These are phyloP conservation scores for Drosophila nannoptera DNA, from an alignment of 1,140 invertebrate species.

Conservation along the genomic window DNA sequence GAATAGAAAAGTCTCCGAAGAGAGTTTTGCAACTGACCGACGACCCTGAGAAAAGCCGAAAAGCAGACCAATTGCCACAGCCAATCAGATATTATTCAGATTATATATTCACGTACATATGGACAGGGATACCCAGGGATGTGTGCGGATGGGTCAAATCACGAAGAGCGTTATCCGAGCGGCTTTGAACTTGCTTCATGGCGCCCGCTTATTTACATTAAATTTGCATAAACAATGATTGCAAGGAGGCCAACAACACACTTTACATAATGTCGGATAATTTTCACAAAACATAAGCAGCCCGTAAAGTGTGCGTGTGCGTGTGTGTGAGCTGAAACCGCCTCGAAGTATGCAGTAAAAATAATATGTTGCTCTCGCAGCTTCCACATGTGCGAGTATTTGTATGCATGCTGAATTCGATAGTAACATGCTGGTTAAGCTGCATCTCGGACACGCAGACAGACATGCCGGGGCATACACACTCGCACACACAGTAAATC, in stretches of 20 bases:
- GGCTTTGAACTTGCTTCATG: conserved; percentile 51
- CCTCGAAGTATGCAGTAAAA: conserved; percentile 51
- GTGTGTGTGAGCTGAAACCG: neutral
- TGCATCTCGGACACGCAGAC: neutral
- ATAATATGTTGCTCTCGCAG: conserved; percentile 31
- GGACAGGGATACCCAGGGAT: neutral
- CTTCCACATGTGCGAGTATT: neutral
- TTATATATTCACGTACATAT: too few relatives aligned
- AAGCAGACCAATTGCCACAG: conserved; percentile 15
- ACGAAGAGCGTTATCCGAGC: conserved; percentile 56
- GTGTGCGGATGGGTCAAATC: conserved; percentile 27
- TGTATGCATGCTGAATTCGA: conserved; percentile 26
- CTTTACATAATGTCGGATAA: conserved; percentile 32
- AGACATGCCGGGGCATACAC: neutral
- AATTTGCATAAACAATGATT: conserved; percentile 70
- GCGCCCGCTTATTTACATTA: conserved; percentile 58
- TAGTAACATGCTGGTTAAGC: conserved; percentile 29
- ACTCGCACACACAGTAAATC: neutral
- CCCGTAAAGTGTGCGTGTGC: neutral
- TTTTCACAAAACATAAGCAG: conserved; percentile 12
- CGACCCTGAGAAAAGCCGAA: conserved; percentile 16
- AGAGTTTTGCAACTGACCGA: too few relatives aligned
- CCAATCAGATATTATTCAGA: neutral
- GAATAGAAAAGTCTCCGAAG: too few relatives aligned
- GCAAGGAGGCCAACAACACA: conserved; percentile 34